phyloP scores from a whole-genome alignment of 2,797 vertebrate genomes.

The Etheostoma nigrum region DNA sequence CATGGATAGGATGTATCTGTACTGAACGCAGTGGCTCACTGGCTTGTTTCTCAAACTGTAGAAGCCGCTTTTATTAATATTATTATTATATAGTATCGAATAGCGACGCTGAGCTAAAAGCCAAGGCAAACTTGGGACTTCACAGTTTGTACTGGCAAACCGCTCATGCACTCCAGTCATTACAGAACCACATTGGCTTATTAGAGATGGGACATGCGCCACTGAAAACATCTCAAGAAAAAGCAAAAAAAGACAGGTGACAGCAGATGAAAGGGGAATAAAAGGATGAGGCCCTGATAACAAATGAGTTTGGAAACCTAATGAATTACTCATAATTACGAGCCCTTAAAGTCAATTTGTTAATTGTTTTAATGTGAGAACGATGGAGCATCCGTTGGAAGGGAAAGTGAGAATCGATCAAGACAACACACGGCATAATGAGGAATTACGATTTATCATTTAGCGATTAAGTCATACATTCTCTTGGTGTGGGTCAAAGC shows the following conservation, averaged over 20 bases:
- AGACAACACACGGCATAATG: constrained; percentile 64
- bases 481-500: constrained; percentile 38
- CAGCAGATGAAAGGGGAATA: neutral
- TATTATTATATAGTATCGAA: constrained; percentile 2
- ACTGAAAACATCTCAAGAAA: constrained; percentile 4
- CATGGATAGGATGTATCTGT: constrained; percentile 33
- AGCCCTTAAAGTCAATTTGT: constrained; percentile 68
- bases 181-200: constrained; percentile 3
- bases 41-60: constrained; percentile 25
- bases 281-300: constrained; percentile 33
- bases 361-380: constrained; percentile 68
- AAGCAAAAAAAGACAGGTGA: constrained; percentile 22
- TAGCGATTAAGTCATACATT: constrained; percentile 47
- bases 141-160: constrained; percentile 31
- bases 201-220: constrained; percentile 33
- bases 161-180: constrained; percentile 25
- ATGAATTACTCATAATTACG: constrained; percentile 68
- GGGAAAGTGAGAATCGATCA: constrained; percentile 61
- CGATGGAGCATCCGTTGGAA: constrained; percentile 49
- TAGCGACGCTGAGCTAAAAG: constrained; percentile 9
- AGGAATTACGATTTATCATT: constrained; percentile 69
- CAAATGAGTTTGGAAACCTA: constrained; percentile 45
- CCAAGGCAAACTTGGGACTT: constrained; percentile 45
- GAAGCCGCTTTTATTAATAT: constrained; percentile 34
- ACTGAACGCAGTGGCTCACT: constrained; percentile 12